These are phyloP conservation scores for Geotrypetes seraphini DNA, from an alignment of 2,797 vertebrate genomes.

Conservation along the genomic window DNA sequence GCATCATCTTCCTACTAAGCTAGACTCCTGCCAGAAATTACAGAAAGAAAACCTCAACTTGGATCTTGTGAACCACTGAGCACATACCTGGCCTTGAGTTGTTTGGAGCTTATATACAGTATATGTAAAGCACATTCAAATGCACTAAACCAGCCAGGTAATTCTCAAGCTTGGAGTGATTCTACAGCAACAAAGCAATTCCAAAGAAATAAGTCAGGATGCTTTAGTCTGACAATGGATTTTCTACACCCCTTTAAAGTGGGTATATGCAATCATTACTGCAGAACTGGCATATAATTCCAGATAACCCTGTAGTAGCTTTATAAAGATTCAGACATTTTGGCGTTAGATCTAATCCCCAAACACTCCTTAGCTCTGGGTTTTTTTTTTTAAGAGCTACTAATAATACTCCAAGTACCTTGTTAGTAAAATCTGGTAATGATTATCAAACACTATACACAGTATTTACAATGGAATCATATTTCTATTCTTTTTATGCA, in stretches of 20 bases:
- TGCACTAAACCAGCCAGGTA: background rate
- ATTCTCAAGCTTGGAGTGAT: background rate
- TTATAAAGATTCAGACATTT: constrained; percentile 24
- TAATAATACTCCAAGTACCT: constrained; percentile 40
- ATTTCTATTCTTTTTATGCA: constrained; percentile 50
- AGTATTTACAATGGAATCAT: constrained; percentile 54
- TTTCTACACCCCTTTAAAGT: constrained; percentile 4
- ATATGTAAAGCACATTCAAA: background rate
- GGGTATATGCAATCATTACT: constrained; percentile 11
- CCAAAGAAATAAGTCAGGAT: background rate
- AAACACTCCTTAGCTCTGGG: no score
- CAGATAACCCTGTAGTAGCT: constrained; percentile 1
- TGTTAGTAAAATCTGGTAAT: constrained; percentile 56
- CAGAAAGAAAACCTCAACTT: no score
- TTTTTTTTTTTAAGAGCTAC: constrained; percentile 28
- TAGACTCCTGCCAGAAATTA: no score
- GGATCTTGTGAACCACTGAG: no score
- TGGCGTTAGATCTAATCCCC: no score
- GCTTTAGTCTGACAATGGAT: background rate
- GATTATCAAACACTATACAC: constrained; percentile 56
- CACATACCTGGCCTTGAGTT: no score
- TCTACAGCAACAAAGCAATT: background rate
- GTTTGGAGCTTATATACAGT: background rate
- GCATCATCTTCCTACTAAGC: no score
- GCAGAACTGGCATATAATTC: constrained; percentile 4